Evolutionary conservation across 2,113 vertebrate species (phyloP), one percentile per base, ranked within the genome.

Genomic region (Lophotis ruficrista): DNA sequence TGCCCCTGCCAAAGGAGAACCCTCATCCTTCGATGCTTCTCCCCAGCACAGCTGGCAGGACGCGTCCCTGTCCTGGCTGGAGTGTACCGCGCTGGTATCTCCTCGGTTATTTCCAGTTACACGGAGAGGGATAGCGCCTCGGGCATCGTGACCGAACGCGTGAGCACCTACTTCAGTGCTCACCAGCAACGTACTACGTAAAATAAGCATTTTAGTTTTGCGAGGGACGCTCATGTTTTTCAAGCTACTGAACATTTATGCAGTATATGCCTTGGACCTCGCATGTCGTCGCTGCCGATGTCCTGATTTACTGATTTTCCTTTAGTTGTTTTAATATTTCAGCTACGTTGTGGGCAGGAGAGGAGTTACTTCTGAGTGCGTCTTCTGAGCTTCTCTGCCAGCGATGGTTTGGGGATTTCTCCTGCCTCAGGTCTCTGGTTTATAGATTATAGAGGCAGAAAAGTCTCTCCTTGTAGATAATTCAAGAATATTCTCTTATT

Each of bases 261-360:
- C 5, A 4, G 1, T 12, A 6, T 21, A 6, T 18, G 9, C 27
- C 47, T 45, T 9, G 37, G 38, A 7, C 11, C 47, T 45, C 22
- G 2, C 4, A 0, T 3, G 13, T 10, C 54, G 71, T 14, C 41
- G 12, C 41, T n/a, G 15, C 5, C 13, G 2, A 5, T 9, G 20
- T 12, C 71, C 35, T 19, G 30, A 24, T 35, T 35, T 31, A 2
- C n/a, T n/a, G n/a, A n/a, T n/a, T n/a, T 33, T 45, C 54, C 7
- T 43, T 15, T 23, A 2, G 23, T 23, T 24, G 31, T 51, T 23
- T 11, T 22, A 17, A 3, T n/a, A 7, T 28, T 60, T 51, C 33
- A 1, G 23, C 61, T 38, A 2, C 12, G 0, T 8, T 9, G 53
- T 6, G 54, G 24, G 47, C 1, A 31, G n/a, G n/a, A n/a, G n/a